Evolutionary conservation across 2,797 vertebrate species (phyloP), one percentile per base, ranked within the genome.

Genomic region (Strix occidentalis): DNA sequence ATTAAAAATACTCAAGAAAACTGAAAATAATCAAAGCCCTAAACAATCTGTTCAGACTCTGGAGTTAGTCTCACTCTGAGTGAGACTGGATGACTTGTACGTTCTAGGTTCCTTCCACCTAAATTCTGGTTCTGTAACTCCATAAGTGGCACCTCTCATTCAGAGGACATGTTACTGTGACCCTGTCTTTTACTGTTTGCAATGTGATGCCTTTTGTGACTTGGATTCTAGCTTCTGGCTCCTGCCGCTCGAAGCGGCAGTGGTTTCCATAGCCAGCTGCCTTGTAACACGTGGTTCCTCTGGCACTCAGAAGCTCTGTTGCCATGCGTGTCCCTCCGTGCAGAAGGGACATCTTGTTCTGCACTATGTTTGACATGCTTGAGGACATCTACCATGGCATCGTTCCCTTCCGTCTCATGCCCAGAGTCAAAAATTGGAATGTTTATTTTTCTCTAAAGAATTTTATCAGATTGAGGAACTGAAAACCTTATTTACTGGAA

Each of bases 251-350:
- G 11, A 39, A 87, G 88, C 5, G 5, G 86, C 56, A 71, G 78
- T 23, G 76, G 61, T n/a, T 90, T 92, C 77, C 66, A 56, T 3
- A 56, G 79, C n/a, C 91, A 90, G 84, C 81, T 96, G 90, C 84
- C 77, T 46, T 1, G 0, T 12, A 26, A 35, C 75, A 71, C 2
- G 2, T 45, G 46, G 54, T 13, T 74, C 7, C 60, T 70, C 78
- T 69, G 88, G 74, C 77, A 81, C 63, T 46, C 50, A 26, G 58
- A 63, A 93, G 50, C 54, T 39, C 41, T 48, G 60, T 5, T 87
- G 56, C 77, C 86, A 20, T 24, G 68, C 9, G 66, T 71, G 64
- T 48, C 60, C 51, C 60, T 53, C 61, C 0, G 3, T 1, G 5
- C 31, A 41, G 68, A 75, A 76, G 75, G 82, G 78, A 89, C 84